phyloP scores from a whole-genome alignment of 2,797 vertebrate genomes.

The Notolepis coatsorum region DNA sequence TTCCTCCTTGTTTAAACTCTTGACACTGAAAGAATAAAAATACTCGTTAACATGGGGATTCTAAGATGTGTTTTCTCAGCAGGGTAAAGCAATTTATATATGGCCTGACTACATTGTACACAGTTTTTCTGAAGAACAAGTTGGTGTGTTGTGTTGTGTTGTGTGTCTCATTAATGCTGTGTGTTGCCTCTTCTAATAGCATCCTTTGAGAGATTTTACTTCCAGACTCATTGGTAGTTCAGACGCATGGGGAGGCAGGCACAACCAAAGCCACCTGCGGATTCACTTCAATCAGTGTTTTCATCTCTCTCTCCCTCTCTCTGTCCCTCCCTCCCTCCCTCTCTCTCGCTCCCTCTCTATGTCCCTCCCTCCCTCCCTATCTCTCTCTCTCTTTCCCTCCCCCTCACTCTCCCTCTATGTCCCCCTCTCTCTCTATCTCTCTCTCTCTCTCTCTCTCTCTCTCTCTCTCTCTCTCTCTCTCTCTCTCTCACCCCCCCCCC shows the following conservation, averaged over 20 bases:
- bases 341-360: background rate
- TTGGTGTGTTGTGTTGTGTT: constrained; percentile 10
- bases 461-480: constrained; percentile 19
- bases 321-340: background rate
- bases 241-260: constrained; percentile 13
- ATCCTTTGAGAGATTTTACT: constrained; percentile 35
- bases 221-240: constrained; percentile 34
- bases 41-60: no score
- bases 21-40: no score
- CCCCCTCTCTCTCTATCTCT: constrained; percentile 3
- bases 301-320: constrained; percentile 38
- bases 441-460: no score
- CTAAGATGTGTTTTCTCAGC: no score
- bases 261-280: constrained; percentile 35
- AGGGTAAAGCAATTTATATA: no score
- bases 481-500: no score
- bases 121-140: background rate
- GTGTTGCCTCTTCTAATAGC: background rate
- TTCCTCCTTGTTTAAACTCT: no score
- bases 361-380: no score
- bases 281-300: constrained; percentile 49
- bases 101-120: no score
- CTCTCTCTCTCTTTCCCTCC: no score
- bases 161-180: background rate
- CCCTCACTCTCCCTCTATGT: background rate